Base-by-base conservation (phyloP, 2,797 vertebrate species). In the Scarus forsteni region DNA sequence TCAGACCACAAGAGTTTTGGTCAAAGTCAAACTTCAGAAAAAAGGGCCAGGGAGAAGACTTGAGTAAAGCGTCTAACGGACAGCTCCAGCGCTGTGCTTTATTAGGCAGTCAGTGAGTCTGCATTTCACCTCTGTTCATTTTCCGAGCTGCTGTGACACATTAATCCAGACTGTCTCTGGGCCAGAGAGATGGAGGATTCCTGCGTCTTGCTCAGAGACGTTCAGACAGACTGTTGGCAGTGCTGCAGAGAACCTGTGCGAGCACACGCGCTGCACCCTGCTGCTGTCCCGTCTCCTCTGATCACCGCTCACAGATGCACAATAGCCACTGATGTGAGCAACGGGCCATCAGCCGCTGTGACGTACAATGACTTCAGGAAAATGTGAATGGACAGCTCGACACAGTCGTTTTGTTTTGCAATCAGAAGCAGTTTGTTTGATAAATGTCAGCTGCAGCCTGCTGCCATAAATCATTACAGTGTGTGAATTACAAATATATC, bases 151-250 rank as follows among this genome's bases (percentile, higher is more conserved):
- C n/a, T 45, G 56, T 66, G 72, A 83, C 79, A 68, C 68, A 50
- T 77, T 85, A 83, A 88, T 88, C 85, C 80, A 68, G 54, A 76
- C 67, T 50, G 53, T 70, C 60, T 79, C 54, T 45, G 50, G 45
- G 1, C 77, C 80, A 88, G 85, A 85, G 79, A 80, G 70, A 75
- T 12, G 50, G 56, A 71, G 69, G 66, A 84, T 86, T 89, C 84
- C 66, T 64, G 52, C 72, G 55, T 82, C 73, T 79, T 16, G 57
- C 76, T 66, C 46, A 34, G 69, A 85, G 81, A 88, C 69, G 62
- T 86, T 79, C 84, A 80, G 83, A 86, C 68, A 85, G 68, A 71
- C 76, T 79, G 69, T 68, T 79, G 68, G 69, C 72, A 83, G 70
- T 77, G 59, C 19, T 64, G 61, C 54, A 14, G 52, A 55, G 46